Conservation (phyloP, 2,888 invertebrate species). For the Vanessa cardui region DNA sequence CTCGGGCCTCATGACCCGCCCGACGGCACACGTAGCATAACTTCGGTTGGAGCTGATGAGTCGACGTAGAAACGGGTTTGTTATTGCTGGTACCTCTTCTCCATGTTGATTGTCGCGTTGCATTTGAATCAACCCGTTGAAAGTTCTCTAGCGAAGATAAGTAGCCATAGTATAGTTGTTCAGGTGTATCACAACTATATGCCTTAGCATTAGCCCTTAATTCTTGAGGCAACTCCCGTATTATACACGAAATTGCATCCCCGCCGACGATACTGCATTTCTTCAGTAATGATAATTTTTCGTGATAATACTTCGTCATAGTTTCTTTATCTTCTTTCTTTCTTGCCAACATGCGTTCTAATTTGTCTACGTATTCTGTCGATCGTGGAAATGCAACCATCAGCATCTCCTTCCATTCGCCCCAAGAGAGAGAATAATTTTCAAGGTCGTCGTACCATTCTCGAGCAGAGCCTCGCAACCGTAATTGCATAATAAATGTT, state of each 20-base stretch:
- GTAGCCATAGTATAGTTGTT: conserved; percentile 42
- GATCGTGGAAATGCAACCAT: conserved; percentile 34
- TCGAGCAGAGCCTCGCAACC: no score
- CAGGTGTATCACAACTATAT: conserved; percentile 39
- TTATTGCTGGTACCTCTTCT: no score
- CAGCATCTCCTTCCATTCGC: background rate
- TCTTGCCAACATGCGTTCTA: conserved; percentile 47
- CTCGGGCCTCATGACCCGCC: no score
- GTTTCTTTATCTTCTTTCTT: conserved; percentile 43
- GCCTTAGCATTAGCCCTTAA: conserved; percentile 44
- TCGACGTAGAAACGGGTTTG: no score
- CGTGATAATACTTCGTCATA: conserved; percentile 51
- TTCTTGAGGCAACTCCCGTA: conserved; percentile 40
- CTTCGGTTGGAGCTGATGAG: no score
- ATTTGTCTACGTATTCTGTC: conserved; percentile 44
- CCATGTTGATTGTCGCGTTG: no score
- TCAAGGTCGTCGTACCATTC: no score
- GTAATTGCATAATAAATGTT: no score
- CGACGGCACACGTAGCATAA: no score
- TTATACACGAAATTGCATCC: conserved; percentile 41
- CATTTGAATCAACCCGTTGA: no score
- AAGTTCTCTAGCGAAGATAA: conserved; percentile 37
- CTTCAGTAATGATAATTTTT: conserved; percentile 44
- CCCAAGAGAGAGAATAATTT: no score
- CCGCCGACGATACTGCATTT: conserved; percentile 41